These are phyloP conservation scores for Acanthurus tractus DNA, from an alignment of 2,797 vertebrate genomes.

Conservation along the genomic window DNA sequence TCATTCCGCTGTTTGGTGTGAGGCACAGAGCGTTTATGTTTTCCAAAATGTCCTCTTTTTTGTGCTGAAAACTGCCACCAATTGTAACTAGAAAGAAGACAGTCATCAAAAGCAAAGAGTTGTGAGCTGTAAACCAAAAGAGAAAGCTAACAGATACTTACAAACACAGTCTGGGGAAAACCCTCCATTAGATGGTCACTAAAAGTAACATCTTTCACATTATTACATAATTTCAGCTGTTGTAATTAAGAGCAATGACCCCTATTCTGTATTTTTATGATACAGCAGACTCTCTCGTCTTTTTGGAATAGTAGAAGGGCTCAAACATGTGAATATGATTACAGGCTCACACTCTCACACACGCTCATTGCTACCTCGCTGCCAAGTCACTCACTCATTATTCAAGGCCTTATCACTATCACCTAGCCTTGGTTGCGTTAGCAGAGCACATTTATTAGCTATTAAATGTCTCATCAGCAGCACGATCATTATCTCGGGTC, in stretches of 20 bases:
- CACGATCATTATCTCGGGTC: constrained; percentile 65
- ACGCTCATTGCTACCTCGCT: constrained; percentile 9
- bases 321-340: neutral
- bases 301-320: too few relatives aligned
- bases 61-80: neutral
- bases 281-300: too few relatives aligned
- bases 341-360: constrained; percentile 4
- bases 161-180: too few relatives aligned
- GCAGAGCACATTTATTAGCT: constrained; percentile 70
- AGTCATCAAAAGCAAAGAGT: neutral
- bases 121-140: neutral
- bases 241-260: too few relatives aligned
- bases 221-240: too few relatives aligned
- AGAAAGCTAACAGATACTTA: neutral
- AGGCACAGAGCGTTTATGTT: neutral
- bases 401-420: constrained; percentile 59
- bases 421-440: constrained; percentile 45
- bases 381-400: constrained; percentile 54
- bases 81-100: neutral
- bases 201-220: too few relatives aligned
- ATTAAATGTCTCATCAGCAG: constrained; percentile 73
- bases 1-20: neutral
- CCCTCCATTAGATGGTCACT: too few relatives aligned
- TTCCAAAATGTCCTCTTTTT: neutral
- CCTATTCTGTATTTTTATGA: too few relatives aligned